phyloP scores from a whole-genome alignment of 2,797 vertebrate species.

The Liparis tanakae region DNA sequence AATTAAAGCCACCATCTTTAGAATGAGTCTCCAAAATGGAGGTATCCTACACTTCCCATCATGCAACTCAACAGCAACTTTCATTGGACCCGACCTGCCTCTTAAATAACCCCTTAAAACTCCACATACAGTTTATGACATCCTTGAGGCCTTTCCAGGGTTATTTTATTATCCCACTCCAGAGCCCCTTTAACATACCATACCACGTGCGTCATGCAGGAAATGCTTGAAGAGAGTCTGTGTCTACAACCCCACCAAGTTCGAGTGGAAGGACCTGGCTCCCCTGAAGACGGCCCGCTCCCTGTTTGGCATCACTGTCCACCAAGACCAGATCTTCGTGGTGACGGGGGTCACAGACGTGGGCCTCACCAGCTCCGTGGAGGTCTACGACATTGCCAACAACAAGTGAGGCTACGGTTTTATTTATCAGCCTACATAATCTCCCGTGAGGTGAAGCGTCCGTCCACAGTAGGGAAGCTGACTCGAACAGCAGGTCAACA shows the following conservation, averaged over 20 bases:
- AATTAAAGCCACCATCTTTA: not conserved
- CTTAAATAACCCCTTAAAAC: not conserved
- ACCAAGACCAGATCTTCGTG: conserved; percentile 89
- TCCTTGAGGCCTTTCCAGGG: not conserved
- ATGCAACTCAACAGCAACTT: not conserved
- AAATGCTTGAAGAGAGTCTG: conserved; percentile 90
- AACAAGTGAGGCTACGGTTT: conserved; percentile 84
- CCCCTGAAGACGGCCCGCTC: conserved; percentile 92
- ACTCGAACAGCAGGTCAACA: conserved; percentile 43
- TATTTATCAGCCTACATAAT: conserved; percentile 29
- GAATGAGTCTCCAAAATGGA: not conserved
- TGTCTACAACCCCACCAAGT: conserved; percentile 93
- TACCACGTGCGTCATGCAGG: conserved; percentile 70
- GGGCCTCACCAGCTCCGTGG: conserved; percentile 89
- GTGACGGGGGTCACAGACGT: conserved; percentile 91
- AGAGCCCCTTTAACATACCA: not conserved
- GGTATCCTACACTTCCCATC: not conserved
- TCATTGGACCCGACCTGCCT: not conserved
- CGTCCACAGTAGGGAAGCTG: conserved; percentile 42
- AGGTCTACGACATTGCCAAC: conserved; percentile 89
- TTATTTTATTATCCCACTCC: no score
- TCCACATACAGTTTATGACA: not conserved
- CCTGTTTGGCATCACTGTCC: conserved; percentile 88
- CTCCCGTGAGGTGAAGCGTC: conserved; percentile 24
- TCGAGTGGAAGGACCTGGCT: conserved; percentile 95